Conservation (phyloP, 1,140 invertebrate species). For the Rhagoletis pomonella region DNA sequence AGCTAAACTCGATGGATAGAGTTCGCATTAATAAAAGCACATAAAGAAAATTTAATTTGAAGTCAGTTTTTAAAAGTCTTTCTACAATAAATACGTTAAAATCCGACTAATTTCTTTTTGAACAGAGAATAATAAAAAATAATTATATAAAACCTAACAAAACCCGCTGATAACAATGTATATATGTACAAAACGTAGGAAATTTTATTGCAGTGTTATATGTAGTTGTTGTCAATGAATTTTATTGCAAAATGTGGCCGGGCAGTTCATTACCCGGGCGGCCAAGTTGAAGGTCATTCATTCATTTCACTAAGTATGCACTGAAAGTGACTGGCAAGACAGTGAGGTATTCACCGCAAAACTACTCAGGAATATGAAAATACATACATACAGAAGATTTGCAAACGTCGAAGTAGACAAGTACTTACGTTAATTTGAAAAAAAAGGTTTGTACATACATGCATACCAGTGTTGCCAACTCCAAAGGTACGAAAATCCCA, state of each 20-base stretch:
- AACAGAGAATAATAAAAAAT: neutral
- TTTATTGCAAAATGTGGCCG: constrained; percentile 9
- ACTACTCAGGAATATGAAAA: neutral
- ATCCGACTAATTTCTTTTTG: no score
- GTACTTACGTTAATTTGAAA: neutral
- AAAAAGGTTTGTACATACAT: no score
- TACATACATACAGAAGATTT: neutral
- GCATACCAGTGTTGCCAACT: no score
- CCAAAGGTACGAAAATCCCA: no score
- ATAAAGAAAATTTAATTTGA: no score
- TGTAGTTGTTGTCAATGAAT: neutral
- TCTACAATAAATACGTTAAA: no score
- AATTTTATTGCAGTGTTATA: neutral
- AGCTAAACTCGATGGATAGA: no score
- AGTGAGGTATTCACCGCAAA: constrained; percentile 16
- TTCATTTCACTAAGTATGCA: constrained; percentile 26
- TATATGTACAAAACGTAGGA: neutral
- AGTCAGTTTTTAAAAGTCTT: no score
- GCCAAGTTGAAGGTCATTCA: constrained; percentile 21
- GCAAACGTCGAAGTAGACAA: neutral
- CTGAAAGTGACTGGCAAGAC: neutral
- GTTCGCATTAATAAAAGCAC: no score
- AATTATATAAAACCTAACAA: no score
- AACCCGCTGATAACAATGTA: neutral
- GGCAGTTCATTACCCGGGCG: constrained; percentile 19